phyloP scores from a whole-genome alignment of 2,113 vertebrate species.

The Chionis minor region DNA sequence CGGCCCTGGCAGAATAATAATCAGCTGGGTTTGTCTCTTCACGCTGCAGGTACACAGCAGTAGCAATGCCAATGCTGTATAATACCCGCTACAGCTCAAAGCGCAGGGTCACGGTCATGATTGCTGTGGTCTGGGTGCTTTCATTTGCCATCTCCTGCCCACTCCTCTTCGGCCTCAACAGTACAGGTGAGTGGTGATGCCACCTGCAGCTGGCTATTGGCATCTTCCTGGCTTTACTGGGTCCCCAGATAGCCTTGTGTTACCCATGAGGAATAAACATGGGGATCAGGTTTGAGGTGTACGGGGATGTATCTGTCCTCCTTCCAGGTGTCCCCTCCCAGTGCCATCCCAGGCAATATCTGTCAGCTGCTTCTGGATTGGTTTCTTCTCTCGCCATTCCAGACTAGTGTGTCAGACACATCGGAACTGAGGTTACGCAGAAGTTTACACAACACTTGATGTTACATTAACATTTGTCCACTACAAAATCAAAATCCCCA shows the following conservation, averaged over 20 bases:
- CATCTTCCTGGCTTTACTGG: neutral
- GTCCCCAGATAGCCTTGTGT: neutral
- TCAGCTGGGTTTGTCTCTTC: neutral
- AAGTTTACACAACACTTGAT: neutral
- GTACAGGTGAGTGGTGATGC: constrained; percentile 80
- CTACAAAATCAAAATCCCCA: neutral
- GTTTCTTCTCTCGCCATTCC: neutral
- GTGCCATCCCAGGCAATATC: rapidly evolving
- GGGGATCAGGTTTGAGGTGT: neutral
- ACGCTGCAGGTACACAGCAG: constrained; percentile 89
- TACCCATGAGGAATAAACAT: rapidly evolving
- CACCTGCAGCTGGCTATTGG: neutral
- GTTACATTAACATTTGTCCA: neutral
- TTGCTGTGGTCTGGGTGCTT: constrained; percentile 94
- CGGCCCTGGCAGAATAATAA: neutral
- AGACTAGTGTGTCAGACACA: neutral
- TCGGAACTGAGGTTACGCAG: neutral
- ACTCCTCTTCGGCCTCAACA: constrained; percentile 94
- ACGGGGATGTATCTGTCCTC: neutral
- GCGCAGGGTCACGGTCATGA: constrained; percentile 95
- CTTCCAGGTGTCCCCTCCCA: neutral
- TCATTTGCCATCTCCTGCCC: constrained; percentile 98
- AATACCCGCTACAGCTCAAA: constrained; percentile 98
- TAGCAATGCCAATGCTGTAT: constrained; percentile 98
- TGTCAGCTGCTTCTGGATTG: neutral